Conservation (phyloP, 1,140 invertebrate species). For the Bombus picipes region DNA sequence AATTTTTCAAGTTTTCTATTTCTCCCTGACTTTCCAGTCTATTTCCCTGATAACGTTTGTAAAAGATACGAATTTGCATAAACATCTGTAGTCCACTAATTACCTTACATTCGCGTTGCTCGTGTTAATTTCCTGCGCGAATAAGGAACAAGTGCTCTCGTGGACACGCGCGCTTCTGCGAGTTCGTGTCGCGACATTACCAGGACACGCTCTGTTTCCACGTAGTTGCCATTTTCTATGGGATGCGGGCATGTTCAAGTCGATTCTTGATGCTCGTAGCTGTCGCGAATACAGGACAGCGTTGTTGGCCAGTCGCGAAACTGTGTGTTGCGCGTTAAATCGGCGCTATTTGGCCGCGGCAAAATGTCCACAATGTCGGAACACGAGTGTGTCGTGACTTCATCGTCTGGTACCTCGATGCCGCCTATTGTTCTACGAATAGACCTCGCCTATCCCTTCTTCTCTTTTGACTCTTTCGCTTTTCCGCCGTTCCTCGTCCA, state of each 20-base stretch:
- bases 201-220: conserved; percentile 35
- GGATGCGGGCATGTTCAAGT: conserved; percentile 28
- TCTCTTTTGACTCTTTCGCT: conserved; percentile 18
- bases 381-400: conserved; percentile 69
- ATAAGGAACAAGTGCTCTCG: background rate
- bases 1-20: too few species aligned
- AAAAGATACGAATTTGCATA: too few species aligned
- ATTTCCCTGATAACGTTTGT: too few species aligned
- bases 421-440: conserved; percentile 69
- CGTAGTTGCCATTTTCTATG: background rate
- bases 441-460: conserved; percentile 48
- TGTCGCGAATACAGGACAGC: too few species aligned
- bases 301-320: background rate
- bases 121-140: background rate
- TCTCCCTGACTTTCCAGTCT: too few species aligned
- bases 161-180: background rate
- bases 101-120: background rate
- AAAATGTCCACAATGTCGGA: conserved; percentile 57
- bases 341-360: conserved; percentile 66
- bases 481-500: conserved; percentile 25
- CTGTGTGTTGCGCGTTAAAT: conserved; percentile 52
- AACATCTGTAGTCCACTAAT: too few species aligned
- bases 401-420: conserved; percentile 70
- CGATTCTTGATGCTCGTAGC: conserved; percentile 49
- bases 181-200: background rate